Evolutionary conservation across 1,140 invertebrate species (phyloP).

Genomic region (Pentalonia nigronervosa): DNA sequence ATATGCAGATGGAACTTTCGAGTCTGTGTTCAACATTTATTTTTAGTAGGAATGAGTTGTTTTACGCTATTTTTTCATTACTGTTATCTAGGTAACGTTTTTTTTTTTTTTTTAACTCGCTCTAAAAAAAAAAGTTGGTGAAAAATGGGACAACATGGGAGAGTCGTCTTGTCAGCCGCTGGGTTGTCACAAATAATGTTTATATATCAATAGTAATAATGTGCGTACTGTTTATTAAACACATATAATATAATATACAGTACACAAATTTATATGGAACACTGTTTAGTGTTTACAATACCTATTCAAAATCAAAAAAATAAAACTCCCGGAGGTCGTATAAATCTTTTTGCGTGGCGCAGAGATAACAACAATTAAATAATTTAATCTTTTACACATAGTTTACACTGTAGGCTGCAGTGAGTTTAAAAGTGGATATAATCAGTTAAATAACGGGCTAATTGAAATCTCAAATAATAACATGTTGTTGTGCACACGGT

Average conservation of each 20-base stretch:
- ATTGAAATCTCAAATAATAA: neutral
- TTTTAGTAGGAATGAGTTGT: neutral
- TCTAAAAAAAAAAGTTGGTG: neutral
- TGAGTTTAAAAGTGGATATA: neutral
- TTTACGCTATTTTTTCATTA: neutral
- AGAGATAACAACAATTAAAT: neutral
- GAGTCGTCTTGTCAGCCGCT: neutral
- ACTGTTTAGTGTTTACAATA: neutral
- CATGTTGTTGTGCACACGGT: neutral
- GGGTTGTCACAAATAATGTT: neutral
- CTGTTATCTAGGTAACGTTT: neutral
- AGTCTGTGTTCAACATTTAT: neutral
- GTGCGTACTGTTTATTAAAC: neutral
- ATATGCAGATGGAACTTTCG: neutral
- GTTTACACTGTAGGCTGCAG: neutral
- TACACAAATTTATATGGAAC: neutral
- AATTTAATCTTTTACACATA: neutral
- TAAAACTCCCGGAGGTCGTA: neutral
- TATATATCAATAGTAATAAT: neutral
- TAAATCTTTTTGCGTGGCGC: neutral
- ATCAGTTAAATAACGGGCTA: neutral
- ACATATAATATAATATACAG: neutral
- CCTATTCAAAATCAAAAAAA: neutral
- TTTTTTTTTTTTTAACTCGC: neutral
- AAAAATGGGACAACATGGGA: neutral